Conservation (phyloP, 2,888 invertebrate species). For the Dicroscelio sp. region DNA sequence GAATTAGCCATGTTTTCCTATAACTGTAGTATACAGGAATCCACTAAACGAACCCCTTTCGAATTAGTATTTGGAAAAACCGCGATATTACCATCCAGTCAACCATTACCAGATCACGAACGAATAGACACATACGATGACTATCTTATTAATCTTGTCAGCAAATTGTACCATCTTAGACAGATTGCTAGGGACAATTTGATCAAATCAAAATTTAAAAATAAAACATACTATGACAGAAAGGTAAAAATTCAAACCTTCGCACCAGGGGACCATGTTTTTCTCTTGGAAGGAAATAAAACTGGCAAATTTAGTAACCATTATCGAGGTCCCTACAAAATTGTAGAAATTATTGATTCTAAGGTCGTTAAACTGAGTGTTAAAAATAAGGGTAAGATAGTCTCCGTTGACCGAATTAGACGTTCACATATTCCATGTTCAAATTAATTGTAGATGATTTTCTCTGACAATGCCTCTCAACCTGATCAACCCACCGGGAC, state of each 20-base stretch:
- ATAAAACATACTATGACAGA: background rate
- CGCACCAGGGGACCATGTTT: too few relatives aligned
- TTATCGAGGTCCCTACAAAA: too few relatives aligned
- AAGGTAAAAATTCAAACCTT: background rate
- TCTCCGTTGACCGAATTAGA: background rate
- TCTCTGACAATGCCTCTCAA: too few relatives aligned
- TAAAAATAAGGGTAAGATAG: background rate
- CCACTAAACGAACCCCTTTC: too few relatives aligned
- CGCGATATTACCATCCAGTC: background rate
- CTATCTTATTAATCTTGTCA: background rate
- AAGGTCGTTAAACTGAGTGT: background rate
- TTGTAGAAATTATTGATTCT: background rate
- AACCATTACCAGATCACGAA: background rate
- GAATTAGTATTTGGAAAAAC: too few relatives aligned
- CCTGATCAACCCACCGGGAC: too few relatives aligned
- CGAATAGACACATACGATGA: background rate
- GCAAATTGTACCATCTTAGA: background rate
- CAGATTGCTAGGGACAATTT: background rate
- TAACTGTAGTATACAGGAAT: too few relatives aligned
- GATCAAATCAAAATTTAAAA: background rate
- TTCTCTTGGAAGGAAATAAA: too few relatives aligned
- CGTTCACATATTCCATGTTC: background rate
- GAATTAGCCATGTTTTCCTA: background rate
- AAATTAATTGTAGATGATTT: too few relatives aligned
- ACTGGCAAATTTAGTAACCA: background rate